A percentile compares a stretch with the other conserved stretches of the same genome.
These are phyloP conservation scores for Agrochola lota DNA, from an alignment of 2,888 invertebrate species.

Conservation along the genomic window DNA sequence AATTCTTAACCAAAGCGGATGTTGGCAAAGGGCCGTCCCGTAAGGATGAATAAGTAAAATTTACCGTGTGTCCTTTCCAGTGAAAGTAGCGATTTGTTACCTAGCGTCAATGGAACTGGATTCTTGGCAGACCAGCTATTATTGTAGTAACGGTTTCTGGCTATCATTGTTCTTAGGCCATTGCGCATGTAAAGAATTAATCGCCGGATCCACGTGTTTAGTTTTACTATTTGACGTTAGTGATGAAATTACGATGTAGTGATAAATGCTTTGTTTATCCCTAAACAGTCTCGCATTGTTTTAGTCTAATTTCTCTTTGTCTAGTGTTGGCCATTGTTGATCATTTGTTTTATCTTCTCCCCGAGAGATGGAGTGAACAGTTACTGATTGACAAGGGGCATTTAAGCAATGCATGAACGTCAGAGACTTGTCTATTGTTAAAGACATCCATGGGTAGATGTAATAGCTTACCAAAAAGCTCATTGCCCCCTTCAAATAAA, in stretches of 20 bases:
- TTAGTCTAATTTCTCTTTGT: conserved; percentile 41
- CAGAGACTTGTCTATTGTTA: neutral
- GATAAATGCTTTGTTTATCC: conserved; percentile 47
- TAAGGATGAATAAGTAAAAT: conserved; percentile 43
- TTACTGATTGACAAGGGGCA: neutral
- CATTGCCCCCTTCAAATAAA: conserved; percentile 14
- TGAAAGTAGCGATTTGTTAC: conserved; percentile 49
- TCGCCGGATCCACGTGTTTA: conserved; percentile 49
- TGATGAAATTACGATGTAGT: conserved; percentile 53
- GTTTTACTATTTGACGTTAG: conserved; percentile 47
- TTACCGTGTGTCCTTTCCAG: conserved; percentile 10
- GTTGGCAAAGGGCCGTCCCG: conserved; percentile 42
- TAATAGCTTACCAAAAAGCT: neutral
- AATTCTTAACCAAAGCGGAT: conserved; percentile 41
- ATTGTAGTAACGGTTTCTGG: conserved; percentile 44
- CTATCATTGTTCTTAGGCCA: conserved; percentile 58
- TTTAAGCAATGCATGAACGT: neutral
- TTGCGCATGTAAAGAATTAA: conserved; percentile 51
- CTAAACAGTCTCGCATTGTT: conserved; percentile 37
- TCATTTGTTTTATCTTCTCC: conserved; percentile 6
- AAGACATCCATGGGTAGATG: neutral
- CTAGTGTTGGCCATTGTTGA: conserved; percentile 5
- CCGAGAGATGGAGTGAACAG: neutral
- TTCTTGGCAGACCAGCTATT: conserved; percentile 51
- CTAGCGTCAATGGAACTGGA: conserved; percentile 23